phyloP scores from a whole-genome alignment of 1,140 invertebrate genomes.

The Chironomus striatipennis region DNA sequence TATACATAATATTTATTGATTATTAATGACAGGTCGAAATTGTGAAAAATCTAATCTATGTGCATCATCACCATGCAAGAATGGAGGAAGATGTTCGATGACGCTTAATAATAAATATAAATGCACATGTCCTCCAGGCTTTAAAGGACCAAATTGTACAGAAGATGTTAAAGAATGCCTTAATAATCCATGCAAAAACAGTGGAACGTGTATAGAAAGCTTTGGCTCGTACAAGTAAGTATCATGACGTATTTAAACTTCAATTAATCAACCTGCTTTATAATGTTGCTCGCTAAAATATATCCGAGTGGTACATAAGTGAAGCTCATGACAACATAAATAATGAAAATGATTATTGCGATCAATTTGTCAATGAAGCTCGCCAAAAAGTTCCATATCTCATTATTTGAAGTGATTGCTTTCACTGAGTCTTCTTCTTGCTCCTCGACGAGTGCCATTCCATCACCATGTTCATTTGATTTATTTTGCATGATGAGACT shows the following conservation, averaged over 20 bases:
- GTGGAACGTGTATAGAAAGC: conserved; percentile 72
- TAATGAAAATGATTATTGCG: background rate
- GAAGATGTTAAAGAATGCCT: conserved; percentile 85
- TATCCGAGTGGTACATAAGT: background rate
- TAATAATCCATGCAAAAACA: conserved; percentile 66
- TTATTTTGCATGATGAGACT: conserved; percentile 26
- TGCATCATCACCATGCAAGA: conserved; percentile 76
- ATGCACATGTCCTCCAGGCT: conserved; percentile 79
- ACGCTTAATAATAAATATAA: conserved; percentile 62
- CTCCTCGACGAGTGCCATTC: background rate
- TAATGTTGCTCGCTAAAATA: background rate
- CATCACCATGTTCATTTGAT: conserved; percentile 25
- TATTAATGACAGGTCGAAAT: conserved; percentile 59
- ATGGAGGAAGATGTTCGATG: conserved; percentile 74
- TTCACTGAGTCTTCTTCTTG: background rate
- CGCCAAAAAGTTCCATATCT: background rate
- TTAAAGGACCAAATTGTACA: conserved; percentile 73
- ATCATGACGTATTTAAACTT: conserved; percentile 21
- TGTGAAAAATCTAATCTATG: conserved; percentile 86
- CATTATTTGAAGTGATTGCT: background rate
- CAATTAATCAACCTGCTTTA: background rate
- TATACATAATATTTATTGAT: too few species aligned
- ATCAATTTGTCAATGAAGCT: conserved; percentile 5
- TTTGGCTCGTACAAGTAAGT: conserved; percentile 85
- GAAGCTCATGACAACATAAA: background rate